Base-by-base conservation (phyloP, 1,140 invertebrate genomes). In the Anastatus disparis region DNA sequence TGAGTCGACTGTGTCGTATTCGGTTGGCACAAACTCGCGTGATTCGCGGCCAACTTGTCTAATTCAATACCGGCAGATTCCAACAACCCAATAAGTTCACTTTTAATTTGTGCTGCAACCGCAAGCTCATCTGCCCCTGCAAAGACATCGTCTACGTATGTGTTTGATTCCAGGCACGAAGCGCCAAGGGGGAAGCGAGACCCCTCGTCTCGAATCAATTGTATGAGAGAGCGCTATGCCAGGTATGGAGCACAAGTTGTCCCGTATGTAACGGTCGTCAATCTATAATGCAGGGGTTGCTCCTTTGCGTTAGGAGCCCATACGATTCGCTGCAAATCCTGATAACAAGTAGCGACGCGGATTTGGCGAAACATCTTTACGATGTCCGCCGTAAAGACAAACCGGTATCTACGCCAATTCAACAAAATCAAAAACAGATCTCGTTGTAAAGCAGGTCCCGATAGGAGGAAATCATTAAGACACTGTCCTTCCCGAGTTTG, bases 351-450 rank as follows among this genome's bases (percentile, higher is more conserved):
- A 55, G 71, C 27, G 7, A 84, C 61, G 17, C 12, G 17, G 13
- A 84, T 76, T 64, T 81, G 79, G 2, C 81, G 73, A 58, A 78
- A 84, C 77, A 82, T 82, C 65, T 80, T 78, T 22, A 73, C 67
- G 12, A 80, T 74, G 44, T 83, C 81, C 1, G 74, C 69, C 6
- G 71, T 67, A 44, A 82, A 68, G 0, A 74, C 77, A 26, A 52
- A 63, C 35, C 40, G 48, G 55, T 73, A 52, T 26, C 15, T n/a
- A 9, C 76, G 38, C 74, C 74, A 77, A 35, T 59, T 53, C 15
- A 53, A 13, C 15, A 53, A 29, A 29, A 53, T 29, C 2, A 53
- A 8, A 2, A 26, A 13, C 2, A 53, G 24, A 17, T 29, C 26
- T 3, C 52, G 3, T 17, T 53, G 52, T 29, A 53, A 17, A 3